Evolutionary conservation across 1,140 invertebrate species (phyloP), one percentile per base, ranked within the genome.

Genomic region (Drosophila guanche): DNA sequence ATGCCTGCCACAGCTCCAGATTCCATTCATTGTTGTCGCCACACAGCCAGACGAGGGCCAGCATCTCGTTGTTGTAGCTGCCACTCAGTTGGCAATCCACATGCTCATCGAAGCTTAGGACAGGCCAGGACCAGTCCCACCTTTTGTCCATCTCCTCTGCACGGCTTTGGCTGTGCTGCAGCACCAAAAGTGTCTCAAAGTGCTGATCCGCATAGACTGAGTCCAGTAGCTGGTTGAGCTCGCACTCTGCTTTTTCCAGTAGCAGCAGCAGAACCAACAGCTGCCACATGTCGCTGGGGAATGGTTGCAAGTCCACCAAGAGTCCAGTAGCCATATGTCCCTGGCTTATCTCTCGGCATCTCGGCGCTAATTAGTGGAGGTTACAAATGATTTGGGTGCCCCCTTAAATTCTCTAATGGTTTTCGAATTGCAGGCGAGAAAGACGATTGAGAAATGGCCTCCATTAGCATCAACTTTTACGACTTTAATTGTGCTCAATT

Each of bases 281-380:
- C 59, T 65, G 46, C 74, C 81, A 85, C 78, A 52, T 66, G 69
- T 55, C 23, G 16, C 46, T 1, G 7, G 7, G 2, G 37, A 71
- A 43, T 72, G 50, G 29, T 22, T 25, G 25, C 4, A 50, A 43
- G 37, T 33, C 37, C 37, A 5, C 5, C 8, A 5, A 29, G 3
- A 29, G 22, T 7, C 25, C 22, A 3, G 22, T 12, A 20, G n/a
- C 54, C 23, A 3, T 20, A 47, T 7, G 6, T 5, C 6, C 25
- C 12, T 12, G 1, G n/a, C 46, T 76, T 76, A 70, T 76, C 57
- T 45, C 27, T 58, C 5, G 12, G 23, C 58, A 65, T 66, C 48
- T 66, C 48, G 43, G 40, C 23, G 14, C 40, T 76, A 79, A 84
- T 85, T 84, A 85, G 58, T 33, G 47, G 45, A 57, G 43, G 56